Conservation (phyloP, 2,113 vertebrate genomes). For the Saccopteryx leptura region DNA sequence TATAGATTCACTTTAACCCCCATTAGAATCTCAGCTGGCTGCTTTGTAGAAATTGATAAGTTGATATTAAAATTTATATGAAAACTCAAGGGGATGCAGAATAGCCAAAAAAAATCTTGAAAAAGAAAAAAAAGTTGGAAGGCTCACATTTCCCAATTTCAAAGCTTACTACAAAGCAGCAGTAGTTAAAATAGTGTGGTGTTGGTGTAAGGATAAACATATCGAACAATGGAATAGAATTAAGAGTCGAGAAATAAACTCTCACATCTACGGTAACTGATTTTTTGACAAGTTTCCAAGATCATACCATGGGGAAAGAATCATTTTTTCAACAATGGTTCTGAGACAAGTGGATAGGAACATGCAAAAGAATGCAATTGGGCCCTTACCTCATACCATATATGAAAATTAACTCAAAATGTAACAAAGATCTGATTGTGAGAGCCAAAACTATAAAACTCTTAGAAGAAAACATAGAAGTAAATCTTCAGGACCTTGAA, state of each 20-base stretch:
- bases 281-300: constrained; percentile 17
- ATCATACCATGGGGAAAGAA: background rate
- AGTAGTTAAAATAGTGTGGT: background rate
- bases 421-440: background rate
- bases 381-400: background rate
- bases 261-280: background rate
- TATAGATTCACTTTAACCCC: background rate
- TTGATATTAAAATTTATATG: background rate
- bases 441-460: background rate
- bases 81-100: background rate
- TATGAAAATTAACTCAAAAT: constrained; percentile 33
- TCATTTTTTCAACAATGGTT: background rate
- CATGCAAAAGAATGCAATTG: background rate
- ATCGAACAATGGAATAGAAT: background rate
- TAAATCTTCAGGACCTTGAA: background rate
- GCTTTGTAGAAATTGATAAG: background rate
- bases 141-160: background rate
- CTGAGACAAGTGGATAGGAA: background rate
- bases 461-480: background rate
- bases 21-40: background rate
- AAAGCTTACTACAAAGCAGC: constrained; percentile 11
- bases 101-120: background rate
- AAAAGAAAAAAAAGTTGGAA: background rate
- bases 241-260: background rate
- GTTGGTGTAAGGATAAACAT: background rate